phyloP scores from a whole-genome alignment of 2,113 vertebrate species.

The Sphyrna mokarran region DNA sequence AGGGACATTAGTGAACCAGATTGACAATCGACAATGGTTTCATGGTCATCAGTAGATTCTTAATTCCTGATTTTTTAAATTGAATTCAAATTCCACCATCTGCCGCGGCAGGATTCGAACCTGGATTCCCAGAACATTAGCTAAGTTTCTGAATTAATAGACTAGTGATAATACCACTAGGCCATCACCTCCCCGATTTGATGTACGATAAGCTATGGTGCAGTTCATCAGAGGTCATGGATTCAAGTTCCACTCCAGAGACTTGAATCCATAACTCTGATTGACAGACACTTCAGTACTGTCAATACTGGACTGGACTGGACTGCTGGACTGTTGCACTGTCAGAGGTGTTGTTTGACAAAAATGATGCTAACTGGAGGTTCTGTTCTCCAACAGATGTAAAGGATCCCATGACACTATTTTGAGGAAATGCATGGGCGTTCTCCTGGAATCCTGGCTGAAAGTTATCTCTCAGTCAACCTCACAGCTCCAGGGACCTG shows the following conservation, averaged over 20 bases:
- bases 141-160: no score
- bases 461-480: background rate
- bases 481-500: background rate
- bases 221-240: background rate
- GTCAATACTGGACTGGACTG: no score
- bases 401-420: background rate
- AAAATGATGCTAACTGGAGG: no score
- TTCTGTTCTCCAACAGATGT: background rate
- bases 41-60: no score
- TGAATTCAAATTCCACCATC: no score
- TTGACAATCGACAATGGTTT: no score
- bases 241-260: background rate
- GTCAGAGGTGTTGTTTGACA: background rate
- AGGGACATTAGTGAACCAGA: no score
- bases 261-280: background rate
- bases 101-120: no score
- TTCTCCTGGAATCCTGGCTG: background rate
- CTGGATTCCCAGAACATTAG: no score
- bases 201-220: background rate
- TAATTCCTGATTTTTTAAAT: no score
- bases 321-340: background rate
- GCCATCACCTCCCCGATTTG: background rate
- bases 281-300: background rate
- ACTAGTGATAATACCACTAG: no score
- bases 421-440: background rate